Percentiles rank a stretch among this genome's conserved stretches.
Conservation (phyloP, 2,888 invertebrate genomes). For the Folsomia candida region DNA sequence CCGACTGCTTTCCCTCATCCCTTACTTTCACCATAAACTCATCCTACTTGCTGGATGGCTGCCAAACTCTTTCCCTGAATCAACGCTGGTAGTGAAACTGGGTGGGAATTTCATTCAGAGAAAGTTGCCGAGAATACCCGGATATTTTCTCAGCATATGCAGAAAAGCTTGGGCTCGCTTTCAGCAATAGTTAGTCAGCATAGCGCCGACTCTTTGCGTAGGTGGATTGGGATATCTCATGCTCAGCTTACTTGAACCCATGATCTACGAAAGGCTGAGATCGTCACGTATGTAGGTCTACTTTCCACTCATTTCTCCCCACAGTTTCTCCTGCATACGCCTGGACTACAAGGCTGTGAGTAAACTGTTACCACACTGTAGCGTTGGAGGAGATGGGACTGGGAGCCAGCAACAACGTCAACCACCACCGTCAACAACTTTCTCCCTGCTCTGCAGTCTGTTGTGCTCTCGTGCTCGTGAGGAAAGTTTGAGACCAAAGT, state of each 20-base stretch:
- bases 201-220: slow-evolving; percentile 12
- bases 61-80: not conserved
- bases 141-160: slow-evolving; percentile 38
- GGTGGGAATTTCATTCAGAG: slow-evolving; percentile 38
- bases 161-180: not conserved
- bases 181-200: not conserved
- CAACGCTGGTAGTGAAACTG: not conserved
- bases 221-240: not conserved
- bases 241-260: too few species aligned
- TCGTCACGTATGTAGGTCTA: too few species aligned
- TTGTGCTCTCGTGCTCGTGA: not conserved
- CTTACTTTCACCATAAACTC: not conserved
- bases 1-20: slow-evolving; percentile 16
- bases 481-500: not conserved
- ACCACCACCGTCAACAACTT: not conserved
- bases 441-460: not conserved
- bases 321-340: too few species aligned
- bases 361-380: too few species aligned
- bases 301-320: too few species aligned
- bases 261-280: too few species aligned
- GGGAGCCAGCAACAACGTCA: too few species aligned
- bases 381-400: too few species aligned
- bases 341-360: too few species aligned
- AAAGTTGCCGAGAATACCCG: slow-evolving; percentile 28
- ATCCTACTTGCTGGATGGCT: not conserved